Percentiles rank a stretch among this genome's conserved stretches.
These are phyloP conservation scores for Phaedon cochleariae DNA, from an alignment of 2,888 invertebrate genomes.

Conservation along the genomic window DNA sequence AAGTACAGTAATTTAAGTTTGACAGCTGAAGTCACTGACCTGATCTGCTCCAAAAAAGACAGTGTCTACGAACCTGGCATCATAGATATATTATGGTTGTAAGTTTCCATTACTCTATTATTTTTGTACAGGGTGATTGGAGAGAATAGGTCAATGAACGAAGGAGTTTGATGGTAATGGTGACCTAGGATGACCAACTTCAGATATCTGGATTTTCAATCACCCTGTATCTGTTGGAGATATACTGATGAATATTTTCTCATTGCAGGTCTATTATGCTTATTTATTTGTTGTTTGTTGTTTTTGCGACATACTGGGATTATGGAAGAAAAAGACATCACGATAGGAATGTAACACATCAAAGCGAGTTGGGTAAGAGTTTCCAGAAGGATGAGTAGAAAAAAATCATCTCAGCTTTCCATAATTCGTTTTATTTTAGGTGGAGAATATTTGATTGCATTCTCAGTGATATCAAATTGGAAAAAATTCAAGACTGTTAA, in stretches of 20 bases:
- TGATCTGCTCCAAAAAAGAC: conserved; percentile 33
- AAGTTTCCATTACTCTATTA: conserved; percentile 17
- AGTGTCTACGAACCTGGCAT: conserved; percentile 21
- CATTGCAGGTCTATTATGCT: conserved; percentile 23
- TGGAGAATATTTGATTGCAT: conserved; percentile 31
- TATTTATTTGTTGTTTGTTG: conserved; percentile 20
- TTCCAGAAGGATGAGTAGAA: too few relatives aligned
- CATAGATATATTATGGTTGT: conserved; percentile 33
- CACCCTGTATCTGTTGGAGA: too few relatives aligned
- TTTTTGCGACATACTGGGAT: conserved; percentile 30
- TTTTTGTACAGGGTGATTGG: too few relatives aligned
- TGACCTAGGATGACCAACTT: too few relatives aligned
- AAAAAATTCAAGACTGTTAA: conserved; percentile 30
- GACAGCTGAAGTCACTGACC: conserved; percentile 23
- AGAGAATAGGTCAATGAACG: too few relatives aligned
- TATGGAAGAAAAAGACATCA: background rate
- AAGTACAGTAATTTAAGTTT: conserved; percentile 37
- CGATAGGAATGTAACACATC: conserved; percentile 3
- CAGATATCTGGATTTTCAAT: too few relatives aligned
- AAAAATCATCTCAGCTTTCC: background rate
- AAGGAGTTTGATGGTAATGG: too few relatives aligned
- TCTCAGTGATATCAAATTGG: conserved; percentile 42
- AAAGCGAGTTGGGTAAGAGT: conserved; percentile 14
- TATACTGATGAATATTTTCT: background rate
- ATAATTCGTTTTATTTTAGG: conserved; percentile 26